Base-by-base conservation (phyloP, 2,888 invertebrate genomes). In the Macrosoma leucophasiata region DNA sequence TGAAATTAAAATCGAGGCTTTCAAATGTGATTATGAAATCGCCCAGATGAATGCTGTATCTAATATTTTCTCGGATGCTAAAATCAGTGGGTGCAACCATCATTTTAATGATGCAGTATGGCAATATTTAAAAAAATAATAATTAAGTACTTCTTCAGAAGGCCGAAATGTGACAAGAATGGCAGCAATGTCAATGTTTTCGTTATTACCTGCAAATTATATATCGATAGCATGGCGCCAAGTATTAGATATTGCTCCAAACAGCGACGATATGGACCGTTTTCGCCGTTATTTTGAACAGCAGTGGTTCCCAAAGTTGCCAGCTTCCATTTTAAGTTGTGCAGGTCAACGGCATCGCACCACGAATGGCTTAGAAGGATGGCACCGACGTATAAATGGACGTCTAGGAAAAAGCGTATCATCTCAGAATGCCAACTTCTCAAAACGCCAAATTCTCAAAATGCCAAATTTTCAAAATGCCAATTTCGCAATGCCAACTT, bases 301-400 rank as follows among this genome's bases (percentile, higher is more conserved):
- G 17, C 18, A 27, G 27, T 27, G 27, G 27, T 27, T 17, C 17
- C 27, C 27, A 15, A 14, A 15, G 11, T 11, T 27, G 17, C 17
- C 18, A 15, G 7, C 27, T 15, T 7, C 27, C 7, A 27, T 17
- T 8, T 9, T 17, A 9, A 27, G 27, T 27, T 27, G 27, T 18
- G 17, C 27, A 15, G 17, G 17, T 8, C 15, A 27, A 17, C 15
- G 27, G 11, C 17, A 15, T 27, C 9, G 27, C 14, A 27, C 27
- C 14, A 27, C 27, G 11, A 27, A 27, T 27, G 27, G 15, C 27
- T 11, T 27, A 15, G 27, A 27, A 9, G 27, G 27, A 6, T 27
- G 27, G 15, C 27, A 27, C 11, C 22, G 17, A 27, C 9, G 18
- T n/a, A 11, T 27, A 18, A 18, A 27, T 15, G 18, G n/a, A 15